These are phyloP conservation scores for Leptogaster cylindrica DNA, from an alignment of 2,888 invertebrate species.

Conservation along the genomic window DNA sequence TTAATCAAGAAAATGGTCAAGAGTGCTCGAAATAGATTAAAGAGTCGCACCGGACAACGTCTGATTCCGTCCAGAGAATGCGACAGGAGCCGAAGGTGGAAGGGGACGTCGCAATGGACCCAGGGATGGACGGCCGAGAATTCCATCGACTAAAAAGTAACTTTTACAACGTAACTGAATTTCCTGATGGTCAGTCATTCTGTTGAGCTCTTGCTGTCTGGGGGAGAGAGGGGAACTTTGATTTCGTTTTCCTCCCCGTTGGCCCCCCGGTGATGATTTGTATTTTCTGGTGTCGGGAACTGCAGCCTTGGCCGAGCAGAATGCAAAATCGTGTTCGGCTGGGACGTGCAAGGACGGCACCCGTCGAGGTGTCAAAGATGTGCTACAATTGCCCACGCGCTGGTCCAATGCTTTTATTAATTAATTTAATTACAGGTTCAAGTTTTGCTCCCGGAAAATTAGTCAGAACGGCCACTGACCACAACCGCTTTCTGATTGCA, in stretches of 20 bases:
- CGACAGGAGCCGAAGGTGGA: neutral
- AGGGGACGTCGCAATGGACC: neutral
- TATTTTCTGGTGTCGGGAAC: constrained; percentile 14
- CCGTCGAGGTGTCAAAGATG: constrained; percentile 24
- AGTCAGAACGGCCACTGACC: constrained; percentile 3
- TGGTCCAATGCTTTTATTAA: constrained; percentile 45
- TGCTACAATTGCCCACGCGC: constrained; percentile 37
- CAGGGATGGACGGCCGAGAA: neutral
- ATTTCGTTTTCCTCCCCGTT: neutral
- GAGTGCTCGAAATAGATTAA: constrained; percentile 39
- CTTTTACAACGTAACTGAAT: too few species aligned
- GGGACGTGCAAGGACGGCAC: constrained; percentile 37
- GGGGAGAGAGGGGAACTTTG: neutral
- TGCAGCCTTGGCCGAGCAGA: constrained; percentile 22
- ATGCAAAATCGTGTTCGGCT: constrained; percentile 33
- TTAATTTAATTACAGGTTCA: constrained; percentile 50
- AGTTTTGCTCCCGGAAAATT: neutral
- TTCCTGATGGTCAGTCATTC: constrained; percentile 24
- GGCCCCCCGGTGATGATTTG: constrained; percentile 15
- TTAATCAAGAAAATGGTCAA: constrained; percentile 48
- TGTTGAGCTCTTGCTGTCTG: constrained; percentile 14
- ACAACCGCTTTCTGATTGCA: constrained; percentile 53
- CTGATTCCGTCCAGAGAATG: neutral
- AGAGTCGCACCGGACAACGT: constrained; percentile 31
- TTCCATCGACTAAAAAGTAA: neutral